Evolutionary conservation across 2,888 invertebrate species (phyloP), one percentile per base, ranked within the genome.

Genomic region (Temnothorax unifasciatus): DNA sequence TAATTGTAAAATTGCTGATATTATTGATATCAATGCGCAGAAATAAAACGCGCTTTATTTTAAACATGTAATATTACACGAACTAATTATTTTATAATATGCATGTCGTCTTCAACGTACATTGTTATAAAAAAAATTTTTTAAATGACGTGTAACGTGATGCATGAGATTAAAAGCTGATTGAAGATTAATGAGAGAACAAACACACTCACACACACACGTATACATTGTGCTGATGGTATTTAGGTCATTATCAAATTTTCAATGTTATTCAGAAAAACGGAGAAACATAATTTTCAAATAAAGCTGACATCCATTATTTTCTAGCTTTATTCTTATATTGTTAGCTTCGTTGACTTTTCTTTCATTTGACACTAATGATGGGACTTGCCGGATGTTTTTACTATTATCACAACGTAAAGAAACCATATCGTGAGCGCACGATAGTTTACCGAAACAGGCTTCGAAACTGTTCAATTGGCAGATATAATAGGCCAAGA

Each of bases 351-450:
- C 25, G 52, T 66, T 75, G 61, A 21, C 79, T 81, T 74, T 84
- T 11, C 21, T 47, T 59, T 47, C 18, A 52, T 15, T 59, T 64
- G 21, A 69, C 75, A 47, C 52, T 81, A 85, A 87, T 68, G 52
- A 83, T 47, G 41, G 73, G 6, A 29, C 66, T 52, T 54, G 57
- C 29, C 75, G 41, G 47, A 38, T 38, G 18, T 74, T 84, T 84
- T 86, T 84, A 44, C 66, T 21, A 11, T 21, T 41, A 25, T 15
- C 15, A 38, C 18, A 50, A 34, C 41, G 18, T 38, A 21, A 25
- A 71, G 50, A 85, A 83, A 68, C 34, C 38, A 66, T 44, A 79
- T 57, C 34, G 61, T 81, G 59, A 87, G 75, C 50, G 2, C 38
- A 25, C 57, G 29, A 44, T 38, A 52, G n/a, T 50, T 38, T 15